Percentiles rank a stretch among this genome's conserved stretches.
phyloP scores from a whole-genome alignment of 2,113 vertebrate genomes.

The Plestiodon gilberti region DNA sequence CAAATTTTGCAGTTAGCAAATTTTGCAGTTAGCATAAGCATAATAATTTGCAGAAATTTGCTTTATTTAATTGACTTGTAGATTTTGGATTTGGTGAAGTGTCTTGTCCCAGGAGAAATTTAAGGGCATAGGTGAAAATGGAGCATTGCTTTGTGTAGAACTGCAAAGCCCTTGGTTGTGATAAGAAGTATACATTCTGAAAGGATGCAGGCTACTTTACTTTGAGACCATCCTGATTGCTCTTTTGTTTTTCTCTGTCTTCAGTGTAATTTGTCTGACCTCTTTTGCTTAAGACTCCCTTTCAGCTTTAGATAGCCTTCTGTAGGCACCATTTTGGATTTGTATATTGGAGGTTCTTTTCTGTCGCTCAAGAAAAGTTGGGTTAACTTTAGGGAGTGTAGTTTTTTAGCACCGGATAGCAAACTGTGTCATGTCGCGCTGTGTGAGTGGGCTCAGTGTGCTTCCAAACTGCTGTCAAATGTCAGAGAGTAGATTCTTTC shows the following conservation, averaged over 20 bases:
- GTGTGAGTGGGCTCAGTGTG: not conserved
- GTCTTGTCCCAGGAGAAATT: not conserved
- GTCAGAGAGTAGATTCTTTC: constrained; percentile 7
- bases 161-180: not conserved
- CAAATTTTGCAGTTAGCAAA: too few relatives aligned
- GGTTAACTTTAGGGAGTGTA: not conserved
- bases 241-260: not conserved
- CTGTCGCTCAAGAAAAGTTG: not conserved
- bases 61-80: not conserved
- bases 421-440: not conserved
- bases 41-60: not conserved
- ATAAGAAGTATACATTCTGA: not conserved
- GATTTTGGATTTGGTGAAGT: not conserved
- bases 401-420: not conserved
- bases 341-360: not conserved
- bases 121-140: not conserved
- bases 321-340: not conserved
- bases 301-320: not conserved
- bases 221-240: not conserved
- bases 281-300: not conserved
- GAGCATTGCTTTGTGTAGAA: not conserved
- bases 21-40: not conserved
- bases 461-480: not conserved
- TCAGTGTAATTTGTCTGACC: not conserved
- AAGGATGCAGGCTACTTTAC: not conserved